Base-by-base conservation (phyloP, 2,113 vertebrate genomes). In the Entomyzon cyanotis region DNA sequence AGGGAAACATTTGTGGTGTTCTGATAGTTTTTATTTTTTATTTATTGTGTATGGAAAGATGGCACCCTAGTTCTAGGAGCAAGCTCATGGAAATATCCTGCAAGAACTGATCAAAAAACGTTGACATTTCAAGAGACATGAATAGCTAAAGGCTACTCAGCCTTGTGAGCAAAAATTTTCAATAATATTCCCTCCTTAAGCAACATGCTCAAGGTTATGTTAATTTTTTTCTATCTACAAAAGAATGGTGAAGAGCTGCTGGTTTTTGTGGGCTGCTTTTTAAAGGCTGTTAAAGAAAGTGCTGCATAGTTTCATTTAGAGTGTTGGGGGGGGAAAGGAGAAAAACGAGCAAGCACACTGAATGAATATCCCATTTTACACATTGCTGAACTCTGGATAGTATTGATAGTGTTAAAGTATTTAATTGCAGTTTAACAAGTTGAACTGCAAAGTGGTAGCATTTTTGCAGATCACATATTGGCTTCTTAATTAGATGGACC, bases 161-260 rank as follows among this genome's bases (percentile, higher is more conserved):
- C 10, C 15, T 25, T 58, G 12, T 2, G 3, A 70, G 39, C 46
- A 81, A 74, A 84, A 39, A 18, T 79, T 50, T 56, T 18, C 16
- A 23, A 3, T 73, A 62, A 35, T 42, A 11, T 58, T 64, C 18
- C 37, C 79, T 90, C 24, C 64, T 65, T 60, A 44, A 59, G 19
- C n/a, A 44, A 25, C 16, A 9, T 4, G 2, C 44, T 23, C 0
- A 1, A 64, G 31, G 19, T 56, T 67, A 22, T 0, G 0, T 27
- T 70, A 7, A 11, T 33, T 80, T 85, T 89, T 95, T 89, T 56
- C 22, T 63, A 10, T 64, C 41, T 76, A 6, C 5, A 24, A 42
- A 77, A 55, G 33, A 58, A 27, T 2, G 21, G 14, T 23, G 42
- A 65, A 52, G 52, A 84, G 53, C 25, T 69, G 24, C 44, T 85